phyloP scores from a whole-genome alignment of 1,140 invertebrate genomes.

The Harpegnathos saltator region DNA sequence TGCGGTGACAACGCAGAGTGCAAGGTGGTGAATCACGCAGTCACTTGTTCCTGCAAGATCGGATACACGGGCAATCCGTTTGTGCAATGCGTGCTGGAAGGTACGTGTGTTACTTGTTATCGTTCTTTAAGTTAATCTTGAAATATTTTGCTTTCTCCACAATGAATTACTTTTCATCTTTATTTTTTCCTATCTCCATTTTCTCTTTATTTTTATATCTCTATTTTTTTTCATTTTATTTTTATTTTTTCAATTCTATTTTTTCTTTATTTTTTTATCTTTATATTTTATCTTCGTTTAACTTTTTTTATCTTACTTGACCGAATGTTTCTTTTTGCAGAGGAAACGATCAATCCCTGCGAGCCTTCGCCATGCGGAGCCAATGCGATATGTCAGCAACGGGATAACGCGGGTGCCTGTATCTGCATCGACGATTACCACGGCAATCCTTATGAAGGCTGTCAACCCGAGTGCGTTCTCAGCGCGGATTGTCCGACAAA shows the following conservation, averaged over 20 bases:
- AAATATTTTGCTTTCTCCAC: slow-evolving; percentile 14
- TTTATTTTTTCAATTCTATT: not conserved
- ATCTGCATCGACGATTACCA: slow-evolving; percentile 87
- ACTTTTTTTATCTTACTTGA: not conserved
- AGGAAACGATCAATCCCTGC: slow-evolving; percentile 84
- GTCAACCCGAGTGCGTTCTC: slow-evolving; percentile 87
- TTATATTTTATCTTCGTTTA: not conserved
- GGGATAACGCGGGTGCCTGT: slow-evolving; percentile 86
- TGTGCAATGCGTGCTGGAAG: slow-evolving; percentile 86
- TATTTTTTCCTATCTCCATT: not conserved
- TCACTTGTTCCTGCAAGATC: slow-evolving; percentile 90
- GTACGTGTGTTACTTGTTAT: slow-evolving; percentile 62
- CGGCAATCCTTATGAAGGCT: slow-evolving; percentile 86
- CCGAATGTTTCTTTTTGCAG: slow-evolving; percentile 56
- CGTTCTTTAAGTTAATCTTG: not conserved
- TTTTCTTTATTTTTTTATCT: no score
- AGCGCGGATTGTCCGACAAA: slow-evolving; percentile 87
- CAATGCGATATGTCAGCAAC: slow-evolving; percentile 86
- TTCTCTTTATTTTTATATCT: not conserved
- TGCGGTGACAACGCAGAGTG: slow-evolving; percentile 93
- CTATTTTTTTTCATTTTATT: not conserved
- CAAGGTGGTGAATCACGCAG: slow-evolving; percentile 91
- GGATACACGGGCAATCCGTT: slow-evolving; percentile 93
- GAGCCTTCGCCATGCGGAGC: slow-evolving; percentile 87
- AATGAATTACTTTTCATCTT: not conserved